These are phyloP conservation scores for Ophraella communa DNA, from an alignment of 2,888 invertebrate species.

Conservation along the genomic window DNA sequence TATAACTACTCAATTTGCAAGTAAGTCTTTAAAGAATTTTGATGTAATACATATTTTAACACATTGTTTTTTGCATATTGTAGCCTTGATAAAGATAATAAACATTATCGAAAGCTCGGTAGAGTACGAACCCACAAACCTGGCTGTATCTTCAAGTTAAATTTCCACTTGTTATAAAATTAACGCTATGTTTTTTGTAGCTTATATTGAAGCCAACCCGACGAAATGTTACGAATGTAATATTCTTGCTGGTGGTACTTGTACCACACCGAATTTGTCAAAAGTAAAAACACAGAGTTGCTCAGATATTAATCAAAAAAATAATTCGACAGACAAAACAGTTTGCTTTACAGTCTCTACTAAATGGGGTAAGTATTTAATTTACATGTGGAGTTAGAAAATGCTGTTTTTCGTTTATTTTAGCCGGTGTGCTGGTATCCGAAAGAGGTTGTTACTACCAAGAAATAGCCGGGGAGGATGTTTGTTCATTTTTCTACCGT, in stretches of 20 bases:
- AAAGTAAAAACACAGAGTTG: conserved; percentile 8
- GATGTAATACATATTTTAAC: too few relatives aligned
- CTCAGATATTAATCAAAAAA: background rate
- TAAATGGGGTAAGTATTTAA: conserved; percentile 4
- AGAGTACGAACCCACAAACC: too few relatives aligned
- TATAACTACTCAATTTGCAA: too few relatives aligned
- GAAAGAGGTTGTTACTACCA: conserved; percentile 27
- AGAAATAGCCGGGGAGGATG: conserved; percentile 25
- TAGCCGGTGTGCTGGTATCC: conserved; percentile 1
- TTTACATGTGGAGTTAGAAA: background rate
- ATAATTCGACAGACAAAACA: conserved; percentile 1
- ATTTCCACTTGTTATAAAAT: too few relatives aligned
- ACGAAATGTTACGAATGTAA: conserved; percentile 19
- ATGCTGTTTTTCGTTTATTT: background rate
- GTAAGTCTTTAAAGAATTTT: too few relatives aligned
- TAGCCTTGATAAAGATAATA: too few relatives aligned
- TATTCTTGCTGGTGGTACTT: background rate
- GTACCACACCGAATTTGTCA: conserved; percentile 6
- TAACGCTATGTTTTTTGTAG: conserved; percentile 13
- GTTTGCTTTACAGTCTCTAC: conserved; percentile 16
- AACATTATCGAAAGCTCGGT: too few relatives aligned
- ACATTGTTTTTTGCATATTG: too few relatives aligned
- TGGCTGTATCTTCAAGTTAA: too few relatives aligned
- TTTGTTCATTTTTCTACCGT: conserved; percentile 21
- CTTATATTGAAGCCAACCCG: conserved; percentile 5